Percentiles rank a stretch among this genome's conserved stretches.
Evolutionary conservation across 37 sponge, comb jelly and placozoan species (phyloP).

Genomic region (Oopsacas minuta): DNA sequence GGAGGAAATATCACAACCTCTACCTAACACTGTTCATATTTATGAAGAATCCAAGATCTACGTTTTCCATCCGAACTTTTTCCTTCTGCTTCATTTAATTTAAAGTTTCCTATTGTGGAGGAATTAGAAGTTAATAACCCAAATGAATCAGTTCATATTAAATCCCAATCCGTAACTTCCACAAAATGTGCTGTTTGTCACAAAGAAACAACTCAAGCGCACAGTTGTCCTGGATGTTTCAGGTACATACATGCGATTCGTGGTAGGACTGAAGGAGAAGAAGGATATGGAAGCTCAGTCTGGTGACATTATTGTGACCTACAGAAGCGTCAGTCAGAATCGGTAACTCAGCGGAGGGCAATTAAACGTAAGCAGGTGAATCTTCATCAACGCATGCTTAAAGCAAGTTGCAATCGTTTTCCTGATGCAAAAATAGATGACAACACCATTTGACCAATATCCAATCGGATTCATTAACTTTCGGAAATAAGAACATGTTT

Average conservation of each 20-base stretch:
- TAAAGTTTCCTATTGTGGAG: not conserved
- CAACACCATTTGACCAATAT: not conserved
- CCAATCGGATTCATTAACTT: not conserved
- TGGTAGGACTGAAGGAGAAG: conserved; percentile 3
- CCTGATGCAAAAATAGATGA: not conserved
- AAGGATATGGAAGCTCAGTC: not conserved
- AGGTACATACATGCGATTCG: not conserved
- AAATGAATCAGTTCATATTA: not conserved
- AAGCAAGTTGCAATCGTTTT: not conserved
- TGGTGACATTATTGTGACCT: not conserved
- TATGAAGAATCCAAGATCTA: not conserved
- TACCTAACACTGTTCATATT: not conserved
- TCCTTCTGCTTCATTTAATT: not conserved
- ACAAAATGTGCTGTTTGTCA: not conserved
- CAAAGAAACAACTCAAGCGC: not conserved
- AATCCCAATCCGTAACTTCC: not conserved
- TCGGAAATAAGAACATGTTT: not conserved
- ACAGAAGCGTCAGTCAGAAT: not conserved
- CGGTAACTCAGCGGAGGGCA: not conserved
- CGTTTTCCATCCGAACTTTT: not conserved
- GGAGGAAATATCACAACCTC: not conserved
- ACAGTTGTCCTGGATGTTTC: not conserved
- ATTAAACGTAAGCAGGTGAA: not conserved
- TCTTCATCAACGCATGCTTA: not conserved
- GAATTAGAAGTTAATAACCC: not conserved